Conservation (phyloP, 1,140 invertebrate genomes). For the Cotesia vestalis region DNA sequence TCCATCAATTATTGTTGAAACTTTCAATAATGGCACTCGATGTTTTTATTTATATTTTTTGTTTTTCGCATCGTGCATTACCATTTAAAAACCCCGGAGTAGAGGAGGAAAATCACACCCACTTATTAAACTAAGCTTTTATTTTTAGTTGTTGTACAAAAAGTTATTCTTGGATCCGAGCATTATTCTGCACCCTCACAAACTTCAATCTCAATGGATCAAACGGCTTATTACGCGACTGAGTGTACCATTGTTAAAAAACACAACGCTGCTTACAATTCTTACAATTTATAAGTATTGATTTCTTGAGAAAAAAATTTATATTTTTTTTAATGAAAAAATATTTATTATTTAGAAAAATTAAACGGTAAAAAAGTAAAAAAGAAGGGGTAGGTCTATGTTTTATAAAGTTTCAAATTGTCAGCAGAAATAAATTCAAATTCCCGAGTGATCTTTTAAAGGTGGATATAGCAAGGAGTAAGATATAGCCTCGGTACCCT, state of each 20-base stretch:
- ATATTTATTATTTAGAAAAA: too few species aligned
- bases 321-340: too few species aligned
- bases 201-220: conserved; percentile 40
- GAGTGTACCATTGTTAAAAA: conserved; percentile 26
- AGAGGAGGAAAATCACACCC: too few species aligned
- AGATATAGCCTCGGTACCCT: conserved; percentile 41
- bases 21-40: too few species aligned
- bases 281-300: conserved; percentile 3
- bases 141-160: neutral
- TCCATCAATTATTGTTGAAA: too few species aligned
- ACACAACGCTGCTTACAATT: neutral
- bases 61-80: too few species aligned
- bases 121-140: neutral
- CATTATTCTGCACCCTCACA: neutral
- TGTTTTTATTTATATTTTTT: too few species aligned
- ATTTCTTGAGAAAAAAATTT: too few species aligned
- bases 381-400: too few species aligned
- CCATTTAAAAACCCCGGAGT: too few species aligned
- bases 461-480: conserved; percentile 21
- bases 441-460: conserved; percentile 60
- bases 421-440: conserved; percentile 21
- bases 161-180: conserved; percentile 8
- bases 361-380: neutral
- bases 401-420: neutral
- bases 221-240: conserved; percentile 36